Evolutionary conservation across 2,113 vertebrate species (phyloP).

Genomic region (Sinocyclocheilus rhinocerous): DNA sequence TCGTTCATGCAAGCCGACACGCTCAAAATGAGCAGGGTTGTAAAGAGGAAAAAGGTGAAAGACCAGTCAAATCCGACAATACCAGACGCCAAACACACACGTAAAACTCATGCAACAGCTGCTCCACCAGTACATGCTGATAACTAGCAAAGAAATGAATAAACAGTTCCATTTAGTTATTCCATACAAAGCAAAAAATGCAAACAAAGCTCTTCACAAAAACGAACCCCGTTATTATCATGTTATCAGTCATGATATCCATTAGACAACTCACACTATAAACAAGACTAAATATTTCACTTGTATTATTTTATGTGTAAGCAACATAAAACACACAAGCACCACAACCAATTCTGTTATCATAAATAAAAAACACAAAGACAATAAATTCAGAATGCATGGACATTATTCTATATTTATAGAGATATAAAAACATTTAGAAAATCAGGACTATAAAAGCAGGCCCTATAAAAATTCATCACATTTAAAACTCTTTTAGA

Average conservation of each 20-base stretch:
- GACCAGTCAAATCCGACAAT: not conserved
- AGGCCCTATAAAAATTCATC: not conserved
- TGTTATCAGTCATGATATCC: not conserved
- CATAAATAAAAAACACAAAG: not conserved
- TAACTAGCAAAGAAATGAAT: constrained; percentile 28
- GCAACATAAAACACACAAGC: not conserved
- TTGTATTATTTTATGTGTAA: not conserved
- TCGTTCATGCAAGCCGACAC: constrained; percentile 41
- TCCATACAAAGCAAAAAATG: not conserved
- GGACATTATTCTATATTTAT: not conserved
- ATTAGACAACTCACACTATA: not conserved
- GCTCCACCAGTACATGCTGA: constrained; percentile 54
- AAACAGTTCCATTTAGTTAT: not conserved
- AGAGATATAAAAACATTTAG: not conserved
- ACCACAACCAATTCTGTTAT: not conserved
- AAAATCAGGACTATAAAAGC: not conserved
- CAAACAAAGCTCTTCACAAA: not conserved
- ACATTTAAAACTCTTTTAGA: too few relatives aligned
- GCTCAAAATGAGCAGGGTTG: constrained; percentile 30
- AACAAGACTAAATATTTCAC: not conserved
- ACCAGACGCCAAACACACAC: constrained; percentile 28
- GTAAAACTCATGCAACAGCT: constrained; percentile 52
- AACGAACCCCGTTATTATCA: not conserved
- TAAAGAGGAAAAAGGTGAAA: constrained; percentile 35
- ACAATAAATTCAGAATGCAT: not conserved